A percentile compares a stretch with the other conserved stretches of the same genome.
phyloP scores from a whole-genome alignment of 2,888 invertebrate genomes.

The Tenthredo notha region DNA sequence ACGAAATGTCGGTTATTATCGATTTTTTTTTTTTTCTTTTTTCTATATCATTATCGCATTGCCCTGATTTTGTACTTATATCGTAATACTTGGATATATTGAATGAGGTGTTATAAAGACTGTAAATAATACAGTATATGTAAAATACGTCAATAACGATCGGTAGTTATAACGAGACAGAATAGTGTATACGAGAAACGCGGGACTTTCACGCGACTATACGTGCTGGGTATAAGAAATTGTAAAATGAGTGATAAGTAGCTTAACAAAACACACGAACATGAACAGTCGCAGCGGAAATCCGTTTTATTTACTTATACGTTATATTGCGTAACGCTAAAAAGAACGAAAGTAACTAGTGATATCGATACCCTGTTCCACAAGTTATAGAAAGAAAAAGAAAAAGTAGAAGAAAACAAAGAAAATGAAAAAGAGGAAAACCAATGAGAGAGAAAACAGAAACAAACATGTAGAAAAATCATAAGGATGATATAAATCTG shows the following conservation, averaged over 20 bases:
- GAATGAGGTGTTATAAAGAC: not conserved
- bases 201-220: not conserved
- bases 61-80: not conserved
- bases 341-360: not conserved
- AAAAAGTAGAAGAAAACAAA: not conserved
- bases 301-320: conserved; percentile 16
- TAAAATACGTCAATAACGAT: not conserved
- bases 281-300: not conserved
- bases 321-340: not conserved
- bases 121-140: not conserved
- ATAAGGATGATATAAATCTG: not conserved
- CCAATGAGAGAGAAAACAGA: not conserved
- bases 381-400: not conserved
- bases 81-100: not conserved
- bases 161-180: not conserved
- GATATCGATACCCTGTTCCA: not conserved
- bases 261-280: conserved; percentile 13
- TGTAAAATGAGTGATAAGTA: conserved; percentile 23
- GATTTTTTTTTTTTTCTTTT: not conserved
- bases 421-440: not conserved
- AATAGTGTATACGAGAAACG: not conserved
- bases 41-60: not conserved
- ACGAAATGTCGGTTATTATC: not conserved
- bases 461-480: not conserved
- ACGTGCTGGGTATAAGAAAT: not conserved